Evolutionary conservation across 2,888 invertebrate species (phyloP).

Genomic region (Dorcus hopei): DNA sequence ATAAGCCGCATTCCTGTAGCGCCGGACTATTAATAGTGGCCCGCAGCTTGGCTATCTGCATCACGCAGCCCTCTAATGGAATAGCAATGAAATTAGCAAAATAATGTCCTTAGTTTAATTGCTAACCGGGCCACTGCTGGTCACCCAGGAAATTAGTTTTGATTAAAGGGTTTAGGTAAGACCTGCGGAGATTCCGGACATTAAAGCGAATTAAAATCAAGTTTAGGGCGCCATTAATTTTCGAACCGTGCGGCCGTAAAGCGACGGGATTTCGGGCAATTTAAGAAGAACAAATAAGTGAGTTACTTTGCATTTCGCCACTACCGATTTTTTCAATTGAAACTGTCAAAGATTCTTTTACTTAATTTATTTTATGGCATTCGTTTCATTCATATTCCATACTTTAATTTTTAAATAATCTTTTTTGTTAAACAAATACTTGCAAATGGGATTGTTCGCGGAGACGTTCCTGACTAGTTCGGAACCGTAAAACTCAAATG

Average conservation of each 20-base stretch:
- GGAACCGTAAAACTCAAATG: too few relatives aligned
- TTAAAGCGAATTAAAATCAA: conserved; percentile 20
- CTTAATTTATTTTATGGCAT: too few relatives aligned
- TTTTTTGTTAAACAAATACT: too few relatives aligned
- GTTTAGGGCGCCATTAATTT: conserved; percentile 15
- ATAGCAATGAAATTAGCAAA: conserved; percentile 53
- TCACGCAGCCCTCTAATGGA: conserved; percentile 51
- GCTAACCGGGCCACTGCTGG: conserved; percentile 36
- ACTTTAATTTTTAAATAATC: too few relatives aligned
- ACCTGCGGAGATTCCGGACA: conserved; percentile 16
- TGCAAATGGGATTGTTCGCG: too few relatives aligned
- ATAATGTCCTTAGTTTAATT: conserved; percentile 52
- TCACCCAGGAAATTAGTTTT: conserved; percentile 47
- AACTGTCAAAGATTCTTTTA: too few relatives aligned
- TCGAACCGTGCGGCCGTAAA: conserved; percentile 9
- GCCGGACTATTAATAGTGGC: conserved; percentile 34
- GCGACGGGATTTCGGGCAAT: too few relatives aligned
- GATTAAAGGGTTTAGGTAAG: conserved; percentile 38
- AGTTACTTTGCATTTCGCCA: too few relatives aligned
- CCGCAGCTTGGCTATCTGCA: conserved; percentile 46
- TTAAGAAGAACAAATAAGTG: too few relatives aligned
- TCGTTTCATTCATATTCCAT: too few relatives aligned
- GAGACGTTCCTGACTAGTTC: too few relatives aligned
- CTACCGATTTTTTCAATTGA: too few relatives aligned
- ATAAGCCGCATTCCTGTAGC: conserved; percentile 29